Base-by-base conservation (phyloP, 2,888 invertebrate species). In the Nipponacmea schrenckii region DNA sequence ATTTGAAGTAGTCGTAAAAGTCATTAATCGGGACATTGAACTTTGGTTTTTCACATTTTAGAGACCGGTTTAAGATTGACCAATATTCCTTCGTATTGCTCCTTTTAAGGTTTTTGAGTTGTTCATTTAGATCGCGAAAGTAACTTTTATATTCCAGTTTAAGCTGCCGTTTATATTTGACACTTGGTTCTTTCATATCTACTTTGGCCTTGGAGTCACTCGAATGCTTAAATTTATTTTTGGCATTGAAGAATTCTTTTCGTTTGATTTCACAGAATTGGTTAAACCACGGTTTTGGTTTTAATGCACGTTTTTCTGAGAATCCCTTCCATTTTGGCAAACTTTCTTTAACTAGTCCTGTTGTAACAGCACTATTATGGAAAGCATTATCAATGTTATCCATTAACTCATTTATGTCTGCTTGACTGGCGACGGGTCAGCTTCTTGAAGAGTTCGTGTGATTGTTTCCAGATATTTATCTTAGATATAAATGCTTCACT, bases 171-270 rank as follows among this genome's bases (percentile, higher is more conserved):
- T 50, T 50, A 50, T 50, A 50, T 50, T 50, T 14, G 20, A 8
- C 7, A 50, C 50, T 50, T 12, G 50, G 12, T 12, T 14, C 50
- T 14, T 50, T 50, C 14, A 50, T n/a, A n/a, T 56, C 10, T 20
- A 1, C n/a, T 14, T 24, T 56, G 56, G 17, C n/a, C n/a, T 56
- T n/a, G n/a, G 17, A n/a, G 10, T 20, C n/a, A n/a, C n/a, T n/a
- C 17, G 17, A 0, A 56, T n/a, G n/a, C 56, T 20, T 56, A 56
- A 56, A 56, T 56, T 5, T 56, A 3, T 56, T 56, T 56, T 56
- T 56, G 17, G 56, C 56, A 56, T n/a, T 56, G 56, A 56, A 56
- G 20, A 56, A 56, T 56, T 56, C 10, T 56, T 56, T 56, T 56
- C 56, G 8, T n/a, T 56, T 56, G 8, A 0, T n/a, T 56, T 56